Evolutionary conservation across 2,113 vertebrate genomes (phyloP), one percentile per base, ranked within the genome.

Genomic region (Trichomycterus rosablanca): DNA sequence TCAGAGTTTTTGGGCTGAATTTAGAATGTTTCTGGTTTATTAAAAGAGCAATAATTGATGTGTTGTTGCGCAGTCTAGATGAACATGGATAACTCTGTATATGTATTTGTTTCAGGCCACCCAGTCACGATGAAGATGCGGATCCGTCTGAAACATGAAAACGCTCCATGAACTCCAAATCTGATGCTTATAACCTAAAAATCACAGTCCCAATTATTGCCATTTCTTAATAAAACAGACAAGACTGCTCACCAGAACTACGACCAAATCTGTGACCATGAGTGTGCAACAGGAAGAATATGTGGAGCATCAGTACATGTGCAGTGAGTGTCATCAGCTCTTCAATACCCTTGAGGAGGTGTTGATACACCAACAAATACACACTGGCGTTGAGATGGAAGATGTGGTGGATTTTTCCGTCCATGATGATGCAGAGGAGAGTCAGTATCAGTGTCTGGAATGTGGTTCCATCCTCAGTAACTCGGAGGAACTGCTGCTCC

Each of bases 241-340:
- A 30, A n/a, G n/a, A n/a, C n/a, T n/a, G n/a, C n/a, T n/a, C n/a
- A n/a, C n/a, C n/a, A n/a, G n/a, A n/a, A n/a, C n/a, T n/a, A n/a
- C n/a, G n/a, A n/a, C n/a, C n/a, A n/a, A n/a, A n/a, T n/a, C n/a
- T 10, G 37, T 26, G 63, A 70, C 46, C 56, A 87, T 88, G 86
- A 76, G 63, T 6, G 82, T 82, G 32, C 78, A 77, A 51, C 71
- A 80, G 72, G 77, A 78, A 60, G 86, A 81, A 57, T 84, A 89
- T 55, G 84, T 90, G 66, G 89, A 92, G 72, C 92, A 92, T 72
- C 91, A 95, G 80, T 95, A 89, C 56, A 93, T 93, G 90, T 94
- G 92, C 74, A 93, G 92, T 0, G 91, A 94, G 78, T 93, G 91
- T 26, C 89, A 91, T 12, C 73, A 86, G 77, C 90, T 93, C 14